Conservation (phyloP, 1,140 invertebrate species). For the Mamestra configurata region DNA sequence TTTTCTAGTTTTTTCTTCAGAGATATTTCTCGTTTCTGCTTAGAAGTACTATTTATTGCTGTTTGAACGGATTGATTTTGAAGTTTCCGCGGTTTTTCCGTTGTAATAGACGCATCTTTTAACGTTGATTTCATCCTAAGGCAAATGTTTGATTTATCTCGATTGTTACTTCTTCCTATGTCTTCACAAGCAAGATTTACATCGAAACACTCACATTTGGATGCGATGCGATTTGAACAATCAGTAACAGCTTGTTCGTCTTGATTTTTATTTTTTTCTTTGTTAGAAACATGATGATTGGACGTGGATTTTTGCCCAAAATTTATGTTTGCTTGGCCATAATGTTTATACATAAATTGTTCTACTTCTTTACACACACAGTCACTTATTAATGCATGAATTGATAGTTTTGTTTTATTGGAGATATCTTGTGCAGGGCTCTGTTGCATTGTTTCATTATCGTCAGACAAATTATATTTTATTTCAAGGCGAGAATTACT, state of each 20-base stretch:
- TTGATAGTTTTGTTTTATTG: background rate
- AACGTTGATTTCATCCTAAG: background rate
- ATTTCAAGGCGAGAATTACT: background rate
- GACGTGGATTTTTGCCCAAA: background rate
- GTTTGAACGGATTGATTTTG: conserved; percentile 12
- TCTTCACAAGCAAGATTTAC: background rate
- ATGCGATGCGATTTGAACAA: too few species aligned
- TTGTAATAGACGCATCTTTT: background rate
- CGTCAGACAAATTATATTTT: background rate
- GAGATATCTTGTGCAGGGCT: background rate
- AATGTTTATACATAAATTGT: background rate
- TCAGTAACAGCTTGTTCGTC: background rate
- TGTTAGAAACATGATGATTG: too few species aligned
- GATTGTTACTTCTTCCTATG: background rate
- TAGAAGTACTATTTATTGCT: background rate
- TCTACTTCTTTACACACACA: background rate
- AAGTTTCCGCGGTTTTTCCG: background rate
- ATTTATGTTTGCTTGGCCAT: background rate
- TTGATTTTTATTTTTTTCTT: background rate
- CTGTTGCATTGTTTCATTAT: background rate
- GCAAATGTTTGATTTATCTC: background rate
- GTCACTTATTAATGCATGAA: background rate
- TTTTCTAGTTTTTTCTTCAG: background rate
- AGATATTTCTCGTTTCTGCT: background rate
- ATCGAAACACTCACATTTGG: too few species aligned